Conservation (phyloP, 1,140 invertebrate genomes). For the Microplitis demolitor region DNA sequence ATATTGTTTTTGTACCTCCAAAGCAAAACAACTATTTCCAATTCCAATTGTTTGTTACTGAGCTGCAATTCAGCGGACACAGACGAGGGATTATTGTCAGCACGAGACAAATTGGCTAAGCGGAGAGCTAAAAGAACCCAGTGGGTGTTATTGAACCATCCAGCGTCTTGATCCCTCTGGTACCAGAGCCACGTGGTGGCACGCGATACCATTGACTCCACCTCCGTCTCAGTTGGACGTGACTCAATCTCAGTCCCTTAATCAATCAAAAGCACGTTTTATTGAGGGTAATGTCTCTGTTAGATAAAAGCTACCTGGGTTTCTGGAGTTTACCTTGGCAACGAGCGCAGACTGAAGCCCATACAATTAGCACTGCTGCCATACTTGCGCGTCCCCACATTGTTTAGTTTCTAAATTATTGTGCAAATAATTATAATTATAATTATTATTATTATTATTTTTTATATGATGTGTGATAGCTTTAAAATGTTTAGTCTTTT, state of each 20-base stretch:
- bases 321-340: constrained; percentile 41
- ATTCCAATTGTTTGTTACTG: constrained; percentile 80
- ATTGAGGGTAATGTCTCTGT: neutral
- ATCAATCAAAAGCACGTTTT: neutral
- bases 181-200: constrained; percentile 71
- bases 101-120: constrained; percentile 55
- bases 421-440: neutral
- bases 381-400: constrained; percentile 56
- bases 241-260: constrained; percentile 15
- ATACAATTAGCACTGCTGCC: constrained; percentile 44
- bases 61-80: constrained; percentile 73
- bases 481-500: no score
- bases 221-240: constrained; percentile 34
- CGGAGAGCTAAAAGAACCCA: constrained; percentile 70
- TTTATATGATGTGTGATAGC: neutral
- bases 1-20: constrained; percentile 65
- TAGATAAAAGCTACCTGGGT: neutral
- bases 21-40: constrained; percentile 79
- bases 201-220: constrained; percentile 61
- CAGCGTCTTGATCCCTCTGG: constrained; percentile 71
- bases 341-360: constrained; percentile 32
- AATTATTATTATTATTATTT: neutral
- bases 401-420: constrained; percentile 5
- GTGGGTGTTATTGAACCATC: constrained; percentile 80
- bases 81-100: constrained; percentile 59